phyloP scores from a whole-genome alignment of 2,888 invertebrate genomes.

The Hartigia nigra region DNA sequence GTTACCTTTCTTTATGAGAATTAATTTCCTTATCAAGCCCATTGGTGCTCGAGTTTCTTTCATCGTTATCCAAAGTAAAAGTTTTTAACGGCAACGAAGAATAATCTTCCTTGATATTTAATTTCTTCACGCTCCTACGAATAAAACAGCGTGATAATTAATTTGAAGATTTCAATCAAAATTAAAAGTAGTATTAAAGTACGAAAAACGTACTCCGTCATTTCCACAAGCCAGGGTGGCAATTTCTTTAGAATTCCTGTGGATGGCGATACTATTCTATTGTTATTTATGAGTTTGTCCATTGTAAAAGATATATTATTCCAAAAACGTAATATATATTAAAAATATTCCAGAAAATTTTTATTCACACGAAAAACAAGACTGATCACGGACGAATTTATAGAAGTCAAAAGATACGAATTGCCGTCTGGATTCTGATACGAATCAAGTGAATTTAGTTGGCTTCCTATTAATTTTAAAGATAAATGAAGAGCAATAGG shows the following conservation, averaged over 20 bases:
- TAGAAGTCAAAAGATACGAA: background rate
- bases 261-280: slow-evolving; percentile 20
- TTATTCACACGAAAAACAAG: background rate
- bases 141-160: slow-evolving; percentile 11
- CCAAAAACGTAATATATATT: background rate
- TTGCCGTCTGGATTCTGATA: background rate
- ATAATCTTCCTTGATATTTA: slow-evolving; percentile 35
- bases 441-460: background rate
- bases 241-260: slow-evolving; percentile 34
- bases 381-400: background rate
- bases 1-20: background rate
- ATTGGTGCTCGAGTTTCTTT: background rate
- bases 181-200: background rate
- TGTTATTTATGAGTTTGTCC: slow-evolving; percentile 22
- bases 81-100: slow-evolving; percentile 19
- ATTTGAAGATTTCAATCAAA: background rate
- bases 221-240: slow-evolving; percentile 49
- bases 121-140: slow-evolving; percentile 37
- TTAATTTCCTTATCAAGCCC: background rate
- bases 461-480: background rate
- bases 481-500: background rate
- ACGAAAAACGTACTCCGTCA: slow-evolving; percentile 43
- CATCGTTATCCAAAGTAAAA: background rate
- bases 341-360: background rate
- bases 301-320: background rate